Evolutionary conservation across 2,888 invertebrate species (phyloP).

Genomic region (Nomada ruficornis): DNA sequence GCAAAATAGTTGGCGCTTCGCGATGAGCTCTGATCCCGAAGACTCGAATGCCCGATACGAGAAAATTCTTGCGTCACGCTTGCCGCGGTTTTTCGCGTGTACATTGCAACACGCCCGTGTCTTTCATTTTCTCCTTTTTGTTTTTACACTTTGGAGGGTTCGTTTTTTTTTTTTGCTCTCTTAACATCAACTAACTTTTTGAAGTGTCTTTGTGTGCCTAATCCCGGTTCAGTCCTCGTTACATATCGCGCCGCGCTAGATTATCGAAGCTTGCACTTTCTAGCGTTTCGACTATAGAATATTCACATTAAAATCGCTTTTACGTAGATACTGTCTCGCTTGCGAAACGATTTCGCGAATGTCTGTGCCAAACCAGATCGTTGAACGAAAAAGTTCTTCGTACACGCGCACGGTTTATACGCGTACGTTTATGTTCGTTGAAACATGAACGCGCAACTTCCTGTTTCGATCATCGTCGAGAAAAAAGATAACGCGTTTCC

Average conservation of each 20-base stretch:
- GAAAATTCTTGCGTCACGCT: background rate
- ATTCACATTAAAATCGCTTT: slow-evolving; percentile 30
- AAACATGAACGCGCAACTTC: background rate
- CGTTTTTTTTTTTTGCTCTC: background rate
- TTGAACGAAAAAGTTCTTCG: background rate
- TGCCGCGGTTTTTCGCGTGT: background rate
- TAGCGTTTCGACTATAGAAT: slow-evolving; percentile 3
- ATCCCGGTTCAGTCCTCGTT: slow-evolving; percentile 13
- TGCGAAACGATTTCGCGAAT: slow-evolving; percentile 5
- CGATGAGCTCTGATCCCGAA: slow-evolving; percentile 17
- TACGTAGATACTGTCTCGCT: slow-evolving; percentile 15
- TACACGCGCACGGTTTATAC: background rate
- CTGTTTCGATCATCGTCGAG: background rate
- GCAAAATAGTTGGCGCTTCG: slow-evolving; percentile 33
- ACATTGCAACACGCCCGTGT: background rate
- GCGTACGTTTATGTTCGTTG: background rate
- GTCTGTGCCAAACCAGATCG: background rate
- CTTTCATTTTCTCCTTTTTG: background rate
- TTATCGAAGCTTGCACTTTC: background rate
- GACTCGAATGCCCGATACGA: slow-evolving; percentile 29
- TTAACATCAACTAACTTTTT: slow-evolving; percentile 44
- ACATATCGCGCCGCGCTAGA: background rate
- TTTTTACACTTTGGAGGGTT: background rate
- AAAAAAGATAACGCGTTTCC: slow-evolving; percentile 1
- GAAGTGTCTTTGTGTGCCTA: slow-evolving; percentile 56